Evolutionary conservation across 2,888 invertebrate genomes (phyloP).

Genomic region (Lasioglossum leucozonium): DNA sequence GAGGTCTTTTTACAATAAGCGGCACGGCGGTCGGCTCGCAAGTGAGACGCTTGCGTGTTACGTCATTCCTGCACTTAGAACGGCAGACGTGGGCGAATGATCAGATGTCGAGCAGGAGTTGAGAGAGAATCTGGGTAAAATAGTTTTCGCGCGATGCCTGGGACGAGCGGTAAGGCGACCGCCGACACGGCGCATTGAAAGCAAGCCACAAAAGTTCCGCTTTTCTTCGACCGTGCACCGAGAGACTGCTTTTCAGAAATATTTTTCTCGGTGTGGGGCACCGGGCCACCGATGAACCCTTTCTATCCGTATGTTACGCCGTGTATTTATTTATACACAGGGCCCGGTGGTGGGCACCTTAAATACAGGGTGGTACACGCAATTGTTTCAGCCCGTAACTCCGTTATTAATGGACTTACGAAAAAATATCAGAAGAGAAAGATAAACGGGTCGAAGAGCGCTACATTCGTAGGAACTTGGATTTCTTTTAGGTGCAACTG

Average conservation of each 20-base stretch:
- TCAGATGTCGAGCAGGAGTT: slow-evolving; percentile 52
- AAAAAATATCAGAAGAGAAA: no score
- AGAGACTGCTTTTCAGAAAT: slow-evolving; percentile 42
- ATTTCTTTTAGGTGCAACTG: no score
- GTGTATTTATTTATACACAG: slow-evolving; percentile 20
- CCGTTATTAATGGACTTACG: no score
- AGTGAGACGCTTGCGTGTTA: slow-evolving; percentile 40
- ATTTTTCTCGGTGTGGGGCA: slow-evolving; percentile 33
- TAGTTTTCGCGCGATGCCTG: slow-evolving; percentile 56
- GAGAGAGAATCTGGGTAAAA: slow-evolving; percentile 54
- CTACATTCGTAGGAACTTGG: no score
- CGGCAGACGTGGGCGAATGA: slow-evolving; percentile 55
- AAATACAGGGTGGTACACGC: no score
- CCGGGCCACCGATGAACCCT: slow-evolving; percentile 1
- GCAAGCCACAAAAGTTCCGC: slow-evolving; percentile 49
- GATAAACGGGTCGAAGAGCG: no score
- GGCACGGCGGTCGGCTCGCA: not conserved
- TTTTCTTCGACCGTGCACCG: slow-evolving; percentile 41
- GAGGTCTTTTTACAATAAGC: not conserved
- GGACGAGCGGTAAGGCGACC: slow-evolving; percentile 42
- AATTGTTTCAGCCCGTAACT: no score
- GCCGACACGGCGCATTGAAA: slow-evolving; percentile 53
- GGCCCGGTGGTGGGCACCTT: not conserved
- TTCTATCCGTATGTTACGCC: slow-evolving; percentile 6
- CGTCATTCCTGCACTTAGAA: slow-evolving; percentile 48